A percentile compares a stretch with the other conserved stretches of the same genome.
These are phyloP conservation scores for Halictus quadricinctus DNA, from an alignment of 2,888 invertebrate species.

Conservation along the genomic window DNA sequence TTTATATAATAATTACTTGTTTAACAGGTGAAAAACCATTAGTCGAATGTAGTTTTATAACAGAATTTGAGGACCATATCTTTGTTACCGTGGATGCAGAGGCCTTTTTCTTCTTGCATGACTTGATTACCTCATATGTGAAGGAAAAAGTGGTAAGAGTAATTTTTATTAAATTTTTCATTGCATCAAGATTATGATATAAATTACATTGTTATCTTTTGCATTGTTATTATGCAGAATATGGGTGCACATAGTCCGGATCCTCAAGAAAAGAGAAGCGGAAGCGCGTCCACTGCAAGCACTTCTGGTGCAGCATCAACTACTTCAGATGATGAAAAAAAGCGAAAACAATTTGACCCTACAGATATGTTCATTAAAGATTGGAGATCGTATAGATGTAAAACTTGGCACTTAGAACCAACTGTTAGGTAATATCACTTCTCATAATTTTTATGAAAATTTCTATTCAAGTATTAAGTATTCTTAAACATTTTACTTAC, in stretches of 20 bases:
- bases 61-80: constrained; percentile 99
- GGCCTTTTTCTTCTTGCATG: constrained; percentile 98
- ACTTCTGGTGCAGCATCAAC: constrained; percentile 63
- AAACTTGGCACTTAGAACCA: constrained; percentile 98
- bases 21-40: constrained; percentile 89
- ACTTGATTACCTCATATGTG: constrained; percentile 97
- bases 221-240: constrained; percentile 64
- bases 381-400: constrained; percentile 95
- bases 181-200: background rate
- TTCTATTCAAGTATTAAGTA: too few relatives aligned
- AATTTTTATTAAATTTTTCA: constrained; percentile 40
- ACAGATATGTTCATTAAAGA: constrained; percentile 90
- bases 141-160: constrained; percentile 91
- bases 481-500: too few relatives aligned
- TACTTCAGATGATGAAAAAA: constrained; percentile 80
- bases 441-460: constrained; percentile 58
- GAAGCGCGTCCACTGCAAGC: constrained; percentile 67
- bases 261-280: constrained; percentile 74
- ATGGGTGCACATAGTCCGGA: constrained; percentile 81
- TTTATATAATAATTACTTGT: constrained; percentile 12
- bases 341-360: constrained; percentile 82
- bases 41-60: constrained; percentile 98
- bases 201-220: background rate
- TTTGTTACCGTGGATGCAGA: constrained; percentile 99
- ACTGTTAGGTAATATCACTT: constrained; percentile 88